Conservation (phyloP, 1,140 invertebrate genomes). For the Cydia splendana region DNA sequence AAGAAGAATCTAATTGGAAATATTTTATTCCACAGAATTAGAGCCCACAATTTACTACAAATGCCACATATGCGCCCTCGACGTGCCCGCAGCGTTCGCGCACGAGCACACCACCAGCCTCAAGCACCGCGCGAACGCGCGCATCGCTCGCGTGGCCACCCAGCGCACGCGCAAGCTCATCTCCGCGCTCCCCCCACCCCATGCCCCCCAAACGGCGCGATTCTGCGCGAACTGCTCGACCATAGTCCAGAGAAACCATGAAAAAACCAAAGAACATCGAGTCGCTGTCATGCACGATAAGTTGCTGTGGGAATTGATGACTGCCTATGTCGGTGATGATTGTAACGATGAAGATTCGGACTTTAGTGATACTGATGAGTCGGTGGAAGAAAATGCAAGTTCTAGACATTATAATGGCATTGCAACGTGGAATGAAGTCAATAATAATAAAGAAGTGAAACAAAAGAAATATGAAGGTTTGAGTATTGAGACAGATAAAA, state of each 20-base stretch:
- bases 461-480: neutral
- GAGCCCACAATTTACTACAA: neutral
- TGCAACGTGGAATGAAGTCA: neutral
- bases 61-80: constrained; percentile 5
- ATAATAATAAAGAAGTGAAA: neutral
- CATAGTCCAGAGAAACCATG: neutral
- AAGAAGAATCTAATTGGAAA: too few relatives aligned
- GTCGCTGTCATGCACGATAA: neutral
- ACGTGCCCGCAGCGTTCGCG: neutral
- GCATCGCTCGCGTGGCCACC: neutral
- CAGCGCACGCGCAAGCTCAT: constrained; percentile 3
- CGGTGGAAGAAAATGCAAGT: neutral
- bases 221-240: neutral
- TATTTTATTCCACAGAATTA: neutral
- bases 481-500: neutral
- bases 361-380: neutral
- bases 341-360: neutral
- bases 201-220: neutral
- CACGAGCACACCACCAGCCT: neutral
- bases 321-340: neutral
- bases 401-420: neutral
- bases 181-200: neutral
- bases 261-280: neutral
- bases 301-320: neutral
- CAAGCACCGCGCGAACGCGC: constrained; percentile 24